A percentile compares a stretch with the other conserved stretches of the same genome.
Conservation (phyloP, 2,797 vertebrate genomes). For the Molossus molossus region DNA sequence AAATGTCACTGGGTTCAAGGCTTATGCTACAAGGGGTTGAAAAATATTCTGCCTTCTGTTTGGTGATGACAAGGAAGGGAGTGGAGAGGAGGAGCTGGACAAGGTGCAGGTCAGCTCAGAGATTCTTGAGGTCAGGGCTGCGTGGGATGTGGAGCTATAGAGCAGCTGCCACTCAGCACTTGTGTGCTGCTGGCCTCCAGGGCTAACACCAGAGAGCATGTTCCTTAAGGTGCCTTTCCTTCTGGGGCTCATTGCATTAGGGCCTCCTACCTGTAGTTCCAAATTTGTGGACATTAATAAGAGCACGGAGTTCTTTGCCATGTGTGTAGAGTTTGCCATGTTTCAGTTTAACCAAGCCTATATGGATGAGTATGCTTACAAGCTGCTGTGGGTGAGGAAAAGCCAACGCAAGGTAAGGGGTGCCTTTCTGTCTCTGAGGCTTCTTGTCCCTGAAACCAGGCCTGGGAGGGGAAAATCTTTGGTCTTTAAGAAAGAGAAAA, state of each 20-base stretch:
- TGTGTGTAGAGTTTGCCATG: conserved; percentile 65
- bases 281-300: conserved; percentile 40
- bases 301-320: background rate
- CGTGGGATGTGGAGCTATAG: no score
- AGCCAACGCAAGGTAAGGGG: conserved; percentile 65
- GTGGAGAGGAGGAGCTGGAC: background rate
- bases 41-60: background rate
- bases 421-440: no score
- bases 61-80: background rate
- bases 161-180: background rate
- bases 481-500: background rate
- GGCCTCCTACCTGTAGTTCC: background rate
- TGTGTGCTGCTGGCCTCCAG: fast-evolving
- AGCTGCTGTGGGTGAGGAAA: conserved; percentile 32
- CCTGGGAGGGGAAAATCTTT: fast-evolving
- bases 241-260: conserved; percentile 47
- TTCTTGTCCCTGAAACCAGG: background rate
- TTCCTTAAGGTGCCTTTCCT: background rate
- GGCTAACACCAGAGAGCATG: background rate
- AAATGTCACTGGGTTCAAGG: background rate
- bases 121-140: background rate
- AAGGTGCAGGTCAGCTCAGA: fast-evolving
- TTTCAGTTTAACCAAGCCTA: conserved; percentile 62
- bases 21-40: background rate
- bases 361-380: conserved; percentile 47